phyloP scores from a whole-genome alignment of 1,140 invertebrate genomes.

The Popillia japonica region DNA sequence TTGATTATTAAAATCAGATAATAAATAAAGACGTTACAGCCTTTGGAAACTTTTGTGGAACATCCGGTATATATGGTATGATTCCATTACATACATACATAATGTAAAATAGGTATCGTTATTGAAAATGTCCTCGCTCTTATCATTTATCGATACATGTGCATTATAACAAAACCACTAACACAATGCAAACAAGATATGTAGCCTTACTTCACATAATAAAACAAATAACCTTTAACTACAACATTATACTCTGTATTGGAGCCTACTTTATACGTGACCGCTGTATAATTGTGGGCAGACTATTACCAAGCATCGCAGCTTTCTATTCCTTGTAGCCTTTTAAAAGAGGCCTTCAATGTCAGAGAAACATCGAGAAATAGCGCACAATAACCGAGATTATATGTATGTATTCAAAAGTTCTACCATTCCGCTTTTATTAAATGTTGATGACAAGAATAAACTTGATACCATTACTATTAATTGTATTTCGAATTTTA shows the following conservation, averaged over 20 bases:
- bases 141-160: not conserved
- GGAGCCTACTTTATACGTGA: not conserved
- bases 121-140: not conserved
- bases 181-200: not conserved
- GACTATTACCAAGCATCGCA: not conserved
- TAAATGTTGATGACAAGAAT: not conserved
- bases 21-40: too few relatives aligned
- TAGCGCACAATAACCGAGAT: not conserved
- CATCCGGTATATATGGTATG: too few relatives aligned
- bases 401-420: not conserved
- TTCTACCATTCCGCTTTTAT: not conserved
- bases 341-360: conserved; percentile 15
- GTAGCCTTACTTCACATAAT: not conserved
- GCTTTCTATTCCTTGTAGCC: conserved; percentile 16
- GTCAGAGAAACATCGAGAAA: conserved; percentile 28
- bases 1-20: too few relatives aligned
- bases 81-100: too few relatives aligned
- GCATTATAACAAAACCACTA: not conserved
- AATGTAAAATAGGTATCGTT: not conserved
- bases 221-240: not conserved
- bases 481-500: too few relatives aligned
- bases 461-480: too few relatives aligned
- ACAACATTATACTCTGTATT: not conserved
- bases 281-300: not conserved
- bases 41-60: too few relatives aligned